Evolutionary conservation across 2,797 vertebrate genomes (phyloP), one percentile per base, ranked within the genome.

Genomic region (Cynodonichthys magdalenae): DNA sequence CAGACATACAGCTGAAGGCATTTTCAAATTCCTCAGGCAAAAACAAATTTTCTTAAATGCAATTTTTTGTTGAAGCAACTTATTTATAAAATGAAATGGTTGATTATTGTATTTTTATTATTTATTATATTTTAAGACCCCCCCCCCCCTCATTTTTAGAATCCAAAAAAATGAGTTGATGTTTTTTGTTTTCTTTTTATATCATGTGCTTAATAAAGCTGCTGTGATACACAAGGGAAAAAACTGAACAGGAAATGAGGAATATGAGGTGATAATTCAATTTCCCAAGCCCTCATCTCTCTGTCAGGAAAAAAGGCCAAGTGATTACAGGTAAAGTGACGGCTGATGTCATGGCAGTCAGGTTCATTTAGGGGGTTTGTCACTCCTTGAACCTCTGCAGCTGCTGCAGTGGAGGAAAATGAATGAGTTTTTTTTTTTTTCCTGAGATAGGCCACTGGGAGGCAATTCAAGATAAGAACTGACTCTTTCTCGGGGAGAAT

Each of bases 251-350:
- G 12, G 61, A 47, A 73, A 49, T 1, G 10, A 41, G 19, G 27
- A 31, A 6, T 20, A 24, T 8, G 42, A 70, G 82, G 66, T 79
- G 64, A 67, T 60, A 57, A 69, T 34, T 31, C 31, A 53, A 79
- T 82, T 82, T 80, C 65, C 71, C 69, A 53, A 56, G 41, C 52
- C 39, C 29, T 56, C 66, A 17, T 61, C 59, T 6, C 58, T 19
- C 44, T 79, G 82, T 80, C 73, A 68, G 80, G 24, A 24, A 59
- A 63, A 69, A 31, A 15, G 34, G 41, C 53, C 61, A 15, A 63
- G 66, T 78, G 83, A 80, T 80, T 74, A 36, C 65, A 82, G 74
- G 75, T 79, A 73, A 66, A 66, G 59, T 70, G 77, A 84, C 73
- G 62, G 76, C 19, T 69, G 71, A 44, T 64, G 68, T 82, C 72